Evolutionary conservation across 2,797 vertebrate genomes (phyloP).

Genomic region (Chrysolophus pictus): DNA sequence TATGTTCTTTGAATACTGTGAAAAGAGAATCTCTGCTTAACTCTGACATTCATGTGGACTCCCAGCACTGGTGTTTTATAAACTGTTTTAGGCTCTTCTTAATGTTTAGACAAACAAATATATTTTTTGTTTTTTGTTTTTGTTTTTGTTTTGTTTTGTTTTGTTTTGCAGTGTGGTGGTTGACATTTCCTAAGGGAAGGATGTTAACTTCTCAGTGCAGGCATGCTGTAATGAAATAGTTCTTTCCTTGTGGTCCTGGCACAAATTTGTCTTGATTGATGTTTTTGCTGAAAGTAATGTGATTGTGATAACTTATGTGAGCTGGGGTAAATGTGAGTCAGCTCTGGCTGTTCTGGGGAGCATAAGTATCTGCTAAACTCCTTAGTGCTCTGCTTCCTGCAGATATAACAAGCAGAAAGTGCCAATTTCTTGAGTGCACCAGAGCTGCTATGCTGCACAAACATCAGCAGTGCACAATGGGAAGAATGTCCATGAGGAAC

Average conservation of each 20-base stretch:
- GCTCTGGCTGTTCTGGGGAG: constrained; percentile 15
- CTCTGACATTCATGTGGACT: background rate
- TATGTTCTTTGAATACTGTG: background rate
- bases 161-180: constrained; percentile 11
- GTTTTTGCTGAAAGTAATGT: constrained; percentile 21
- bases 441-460: background rate
- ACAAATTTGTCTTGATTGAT: constrained; percentile 30
- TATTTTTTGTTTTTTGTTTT: background rate
- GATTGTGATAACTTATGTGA: constrained; percentile 39
- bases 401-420: constrained; percentile 15
- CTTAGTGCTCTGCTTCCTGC: constrained; percentile 17
- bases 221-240: constrained; percentile 7
- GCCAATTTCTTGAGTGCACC: background rate
- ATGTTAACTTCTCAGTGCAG: constrained; percentile 16
- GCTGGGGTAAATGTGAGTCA: constrained; percentile 14
- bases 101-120: constrained; percentile 34
- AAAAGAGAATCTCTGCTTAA: background rate
- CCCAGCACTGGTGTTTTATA: background rate
- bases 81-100: constrained; percentile 17
- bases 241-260: constrained; percentile 32
- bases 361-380: background rate
- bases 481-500: background rate
- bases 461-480: background rate
- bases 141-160: background rate
- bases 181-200: constrained; percentile 51